Evolutionary conservation across 2,113 vertebrate species (phyloP).

Genomic region (Camelus bactrianus): DNA sequence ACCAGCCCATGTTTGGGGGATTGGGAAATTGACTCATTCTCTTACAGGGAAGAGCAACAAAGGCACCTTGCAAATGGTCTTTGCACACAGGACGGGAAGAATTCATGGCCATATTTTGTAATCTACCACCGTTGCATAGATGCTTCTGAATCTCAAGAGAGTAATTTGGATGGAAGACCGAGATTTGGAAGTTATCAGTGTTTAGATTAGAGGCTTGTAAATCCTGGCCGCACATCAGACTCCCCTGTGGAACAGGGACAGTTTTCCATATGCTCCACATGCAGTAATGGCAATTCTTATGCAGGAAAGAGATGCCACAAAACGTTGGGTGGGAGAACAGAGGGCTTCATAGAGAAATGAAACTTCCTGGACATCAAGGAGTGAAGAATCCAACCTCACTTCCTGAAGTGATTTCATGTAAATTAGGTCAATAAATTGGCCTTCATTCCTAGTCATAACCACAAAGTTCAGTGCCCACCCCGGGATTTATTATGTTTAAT

Average conservation of each 20-base stretch:
- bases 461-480: neutral
- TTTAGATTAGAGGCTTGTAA: neutral
- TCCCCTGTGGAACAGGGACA: neutral
- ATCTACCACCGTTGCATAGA: neutral
- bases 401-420: neutral
- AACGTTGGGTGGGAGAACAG: neutral
- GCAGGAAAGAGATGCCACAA: neutral
- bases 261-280: neutral
- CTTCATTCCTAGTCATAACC: neutral
- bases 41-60: neutral
- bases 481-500: slow-evolving; percentile 43
- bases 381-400: neutral
- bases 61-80: neutral
- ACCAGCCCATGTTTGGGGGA: neutral
- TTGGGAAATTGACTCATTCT: neutral
- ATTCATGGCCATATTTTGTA: neutral
- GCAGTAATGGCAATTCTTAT: neutral
- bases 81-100: neutral
- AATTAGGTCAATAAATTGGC: neutral
- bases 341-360: neutral
- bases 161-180: neutral
- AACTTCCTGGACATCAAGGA: neutral
- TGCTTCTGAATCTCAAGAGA: neutral
- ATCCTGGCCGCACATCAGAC: neutral
- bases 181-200: neutral